Conservation (phyloP, 2,888 invertebrate genomes). For the Matsumyia berberina region DNA sequence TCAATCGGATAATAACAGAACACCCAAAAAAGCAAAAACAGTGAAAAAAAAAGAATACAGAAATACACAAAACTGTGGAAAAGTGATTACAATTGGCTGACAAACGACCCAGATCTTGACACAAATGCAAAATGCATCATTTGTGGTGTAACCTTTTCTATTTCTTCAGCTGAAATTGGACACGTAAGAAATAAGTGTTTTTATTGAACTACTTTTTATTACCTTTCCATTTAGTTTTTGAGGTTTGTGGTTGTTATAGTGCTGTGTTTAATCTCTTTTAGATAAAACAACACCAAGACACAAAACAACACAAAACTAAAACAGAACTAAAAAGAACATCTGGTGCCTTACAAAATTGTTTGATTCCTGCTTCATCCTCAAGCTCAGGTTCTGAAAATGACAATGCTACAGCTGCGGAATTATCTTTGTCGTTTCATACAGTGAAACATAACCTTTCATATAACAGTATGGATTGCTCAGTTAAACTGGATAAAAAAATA, state of each 20-base stretch:
- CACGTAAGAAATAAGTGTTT: conserved; percentile 4
- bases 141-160: conserved; percentile 5
- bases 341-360: conserved; percentile 7
- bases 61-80: neutral
- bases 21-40: neutral
- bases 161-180: conserved; percentile 19
- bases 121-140: conserved; percentile 16
- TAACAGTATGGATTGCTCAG: conserved; percentile 53
- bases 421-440: neutral
- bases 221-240: conserved; percentile 1
- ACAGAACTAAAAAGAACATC: conserved; percentile 8
- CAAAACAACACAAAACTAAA: conserved; percentile 10
- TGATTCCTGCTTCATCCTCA: conserved; percentile 16
- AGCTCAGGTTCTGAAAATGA: neutral
- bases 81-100: conserved; percentile 9
- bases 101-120: conserved; percentile 19
- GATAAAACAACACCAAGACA: conserved; percentile 13
- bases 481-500: conserved; percentile 33
- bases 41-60: conserved; percentile 7
- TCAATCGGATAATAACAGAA: conserved; percentile 2
- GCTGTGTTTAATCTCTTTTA: neutral
- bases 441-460: conserved; percentile 58
- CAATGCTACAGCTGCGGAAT: conserved; percentile 1
- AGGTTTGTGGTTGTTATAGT: conserved; percentile 3
- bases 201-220: conserved; percentile 4